These are phyloP conservation scores for Drosophila neoperkinsi DNA, from an alignment of 2,888 invertebrate genomes.

Conservation along the genomic window DNA sequence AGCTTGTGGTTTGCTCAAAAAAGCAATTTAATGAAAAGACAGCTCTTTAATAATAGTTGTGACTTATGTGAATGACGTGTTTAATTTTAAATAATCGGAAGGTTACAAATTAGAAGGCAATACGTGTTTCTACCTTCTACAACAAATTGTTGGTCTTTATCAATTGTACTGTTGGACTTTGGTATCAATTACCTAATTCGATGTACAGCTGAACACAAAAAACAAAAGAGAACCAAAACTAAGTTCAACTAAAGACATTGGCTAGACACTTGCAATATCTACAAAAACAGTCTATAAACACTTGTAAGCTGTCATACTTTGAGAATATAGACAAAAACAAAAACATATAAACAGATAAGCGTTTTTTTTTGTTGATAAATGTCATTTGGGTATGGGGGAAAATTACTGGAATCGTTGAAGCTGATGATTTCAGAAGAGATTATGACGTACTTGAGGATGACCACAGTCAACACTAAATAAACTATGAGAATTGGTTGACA, in stretches of 20 bases:
- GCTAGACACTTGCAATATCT: slow-evolving; percentile 12
- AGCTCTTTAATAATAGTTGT: background rate
- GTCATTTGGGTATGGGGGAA: slow-evolving; percentile 34
- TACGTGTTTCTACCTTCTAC: slow-evolving; percentile 18
- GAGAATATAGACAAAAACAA: background rate
- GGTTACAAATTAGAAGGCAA: background rate
- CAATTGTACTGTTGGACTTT: slow-evolving; percentile 28
- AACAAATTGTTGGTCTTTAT: background rate
- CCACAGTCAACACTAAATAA: slow-evolving; percentile 10
- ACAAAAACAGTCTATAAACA: background rate
- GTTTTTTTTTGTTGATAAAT: background rate
- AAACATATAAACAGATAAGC: slow-evolving; percentile 48
- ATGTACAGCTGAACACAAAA: slow-evolving; percentile 6
- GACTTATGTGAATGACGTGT: background rate
- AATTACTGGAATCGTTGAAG: slow-evolving; percentile 26
- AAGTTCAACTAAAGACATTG: slow-evolving; percentile 26
- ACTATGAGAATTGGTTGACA: slow-evolving; percentile 12
- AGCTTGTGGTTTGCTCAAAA: background rate
- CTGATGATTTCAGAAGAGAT: slow-evolving; percentile 6
- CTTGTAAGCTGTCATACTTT: background rate
- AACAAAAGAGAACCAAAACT: slow-evolving; percentile 8
- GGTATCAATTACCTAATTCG: slow-evolving; percentile 14
- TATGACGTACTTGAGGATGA: slow-evolving; percentile 6
- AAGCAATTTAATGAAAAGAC: background rate
- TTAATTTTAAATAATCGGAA: background rate